Evolutionary conservation across 2,888 invertebrate species (phyloP), one percentile per base, ranked within the genome.

Genomic region (Andrena trimmerana): DNA sequence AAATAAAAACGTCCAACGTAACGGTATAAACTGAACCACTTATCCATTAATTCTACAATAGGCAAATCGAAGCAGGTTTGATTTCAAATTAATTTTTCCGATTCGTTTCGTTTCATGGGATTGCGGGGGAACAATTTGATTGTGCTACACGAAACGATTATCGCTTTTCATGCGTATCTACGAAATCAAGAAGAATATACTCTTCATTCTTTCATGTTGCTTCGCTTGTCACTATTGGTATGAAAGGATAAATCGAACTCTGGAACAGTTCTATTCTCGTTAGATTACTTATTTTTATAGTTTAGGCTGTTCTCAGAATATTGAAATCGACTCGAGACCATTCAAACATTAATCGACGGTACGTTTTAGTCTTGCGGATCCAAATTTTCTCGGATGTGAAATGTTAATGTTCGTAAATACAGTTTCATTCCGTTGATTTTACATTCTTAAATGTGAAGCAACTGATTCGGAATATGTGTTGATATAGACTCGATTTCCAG

Each of bases 251-350:
- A 72, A 6, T 68, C 27, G 27, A 65, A 52, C 52, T 52, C 36
- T 50, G 10, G 13, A 78, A 54, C 42, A 42, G 24, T 31, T 33
- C 13, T 57, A 72, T 50, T 60, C 24, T 68, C 29, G 48, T 60
- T 72, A 78, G 36, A 68, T 81, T 78, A 78, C 63, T 62, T 72
- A 70, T 72, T 31, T 78, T 57, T 78, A 68, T 69, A 68, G 33
- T 72, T 81, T 78, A 78, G 72, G 68, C 81, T 72, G 57, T 65
- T 50, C 10, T 29, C 72, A 68, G 72, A 68, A 54, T 31, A 68
- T 78, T 65, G 78, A 81, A 81, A 73, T 81, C 79, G 79, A 52
- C 42, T 59, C 36, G 6, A 76, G n/a, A 29, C 7, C 65, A 24
- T 24, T 33, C 2, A 52, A 69, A 36, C n/a, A 48, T 24, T 52